These are phyloP conservation scores for Neofelis nebulosa DNA, from an alignment of 2,113 vertebrate genomes.

Conservation along the genomic window DNA sequence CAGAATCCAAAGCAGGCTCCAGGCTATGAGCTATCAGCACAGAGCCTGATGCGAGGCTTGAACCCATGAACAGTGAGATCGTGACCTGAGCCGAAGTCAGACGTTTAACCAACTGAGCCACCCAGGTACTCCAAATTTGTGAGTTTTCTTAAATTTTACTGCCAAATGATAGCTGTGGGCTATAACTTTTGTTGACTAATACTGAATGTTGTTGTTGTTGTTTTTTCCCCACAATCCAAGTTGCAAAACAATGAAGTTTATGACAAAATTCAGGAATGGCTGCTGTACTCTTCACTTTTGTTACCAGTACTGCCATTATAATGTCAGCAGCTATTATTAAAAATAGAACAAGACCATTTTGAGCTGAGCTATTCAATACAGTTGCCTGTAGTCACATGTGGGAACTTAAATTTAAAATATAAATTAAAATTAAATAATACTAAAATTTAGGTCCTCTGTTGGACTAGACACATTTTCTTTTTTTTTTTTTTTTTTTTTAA, in stretches of 20 bases:
- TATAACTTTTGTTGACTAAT: background rate
- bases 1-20: too few species aligned
- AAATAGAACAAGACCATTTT: background rate
- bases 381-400: background rate
- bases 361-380: background rate
- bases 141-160: constrained; percentile 18
- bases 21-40: too few species aligned
- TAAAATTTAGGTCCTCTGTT: background rate
- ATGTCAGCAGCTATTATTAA: constrained; percentile 26
- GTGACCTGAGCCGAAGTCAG: too few species aligned
- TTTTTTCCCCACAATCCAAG: background rate
- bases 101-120: too few species aligned
- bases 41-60: too few species aligned
- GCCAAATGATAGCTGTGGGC: background rate
- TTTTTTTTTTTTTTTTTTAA: too few species aligned
- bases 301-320: background rate
- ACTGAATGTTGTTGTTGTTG: background rate
- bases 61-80: too few species aligned
- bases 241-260: background rate
- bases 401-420: constrained; percentile 18
- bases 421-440: constrained; percentile 15
- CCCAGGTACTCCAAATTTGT: background rate
- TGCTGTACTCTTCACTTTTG: background rate
- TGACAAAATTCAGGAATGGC: background rate
- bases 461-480: background rate